These are phyloP conservation scores for Centruroides sculpturatus DNA, from an alignment of 1,140 invertebrate genomes.

Conservation along the genomic window DNA sequence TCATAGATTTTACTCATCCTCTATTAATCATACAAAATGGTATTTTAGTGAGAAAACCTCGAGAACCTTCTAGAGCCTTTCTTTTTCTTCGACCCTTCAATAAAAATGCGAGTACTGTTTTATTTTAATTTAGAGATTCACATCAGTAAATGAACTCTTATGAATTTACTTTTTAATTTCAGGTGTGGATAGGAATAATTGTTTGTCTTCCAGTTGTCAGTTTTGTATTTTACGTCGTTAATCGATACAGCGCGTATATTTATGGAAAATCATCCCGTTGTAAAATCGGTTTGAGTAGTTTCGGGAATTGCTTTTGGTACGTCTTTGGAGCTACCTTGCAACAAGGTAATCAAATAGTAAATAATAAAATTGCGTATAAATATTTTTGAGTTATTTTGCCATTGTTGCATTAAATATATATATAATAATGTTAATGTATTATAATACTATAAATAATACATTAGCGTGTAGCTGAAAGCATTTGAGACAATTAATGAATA, in stretches of 20 bases:
- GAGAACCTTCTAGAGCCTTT: constrained; percentile 7
- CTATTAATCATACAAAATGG: background rate
- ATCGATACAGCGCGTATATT: background rate
- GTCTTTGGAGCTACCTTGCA: constrained; percentile 73
- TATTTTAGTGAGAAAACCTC: background rate
- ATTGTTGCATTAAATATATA: no score
- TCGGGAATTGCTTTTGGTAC: constrained; percentile 63
- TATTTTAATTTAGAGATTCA: no score
- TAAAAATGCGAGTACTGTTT: background rate
- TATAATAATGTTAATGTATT: no score
- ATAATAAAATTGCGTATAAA: no score
- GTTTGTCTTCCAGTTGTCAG: background rate
- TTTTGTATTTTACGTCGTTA: background rate
- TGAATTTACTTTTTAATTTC: background rate
- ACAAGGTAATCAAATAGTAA: constrained; percentile 46
- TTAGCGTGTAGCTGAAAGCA: no score
- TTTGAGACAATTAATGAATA: no score
- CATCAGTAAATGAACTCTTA: background rate
- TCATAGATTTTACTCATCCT: constrained; percentile 3
- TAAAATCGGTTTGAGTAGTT: constrained; percentile 42
- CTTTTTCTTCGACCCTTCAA: constrained; percentile 2
- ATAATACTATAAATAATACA: no score
- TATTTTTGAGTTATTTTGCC: no score
- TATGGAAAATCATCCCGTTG: background rate
- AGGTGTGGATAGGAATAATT: constrained; percentile 5